Percentiles rank a stretch among this genome's conserved stretches.
These are phyloP conservation scores for Mesorhabditis sp. DNA, from an alignment of 2,888 invertebrate species.

Conservation along the genomic window DNA sequence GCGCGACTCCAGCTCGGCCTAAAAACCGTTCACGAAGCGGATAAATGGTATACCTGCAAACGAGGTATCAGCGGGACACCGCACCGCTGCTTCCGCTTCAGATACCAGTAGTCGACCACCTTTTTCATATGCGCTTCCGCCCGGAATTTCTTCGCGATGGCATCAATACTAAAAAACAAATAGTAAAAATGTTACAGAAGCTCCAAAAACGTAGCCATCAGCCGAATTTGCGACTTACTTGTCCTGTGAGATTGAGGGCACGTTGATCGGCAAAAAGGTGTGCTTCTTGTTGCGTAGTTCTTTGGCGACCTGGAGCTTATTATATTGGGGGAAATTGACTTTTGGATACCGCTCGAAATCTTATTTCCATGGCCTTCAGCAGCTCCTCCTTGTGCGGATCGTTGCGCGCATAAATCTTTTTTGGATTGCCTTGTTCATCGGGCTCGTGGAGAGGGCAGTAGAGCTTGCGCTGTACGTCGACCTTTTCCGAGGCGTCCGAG, in stretches of 20 bases:
- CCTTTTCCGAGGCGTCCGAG: conserved; percentile 12
- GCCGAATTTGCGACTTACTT: not conserved
- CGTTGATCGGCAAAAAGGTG: conserved; percentile 6
- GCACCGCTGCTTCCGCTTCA: conserved; percentile 87
- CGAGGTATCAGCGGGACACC: conserved; percentile 88
- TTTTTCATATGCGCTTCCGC: conserved; percentile 68
- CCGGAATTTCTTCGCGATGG: conserved; percentile 21
- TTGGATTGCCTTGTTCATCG: not conserved
- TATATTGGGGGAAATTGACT: conserved; percentile 61
- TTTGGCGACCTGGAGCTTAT: conserved; percentile 76
- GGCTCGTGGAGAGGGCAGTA: conserved; percentile 38
- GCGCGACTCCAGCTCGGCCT: not conserved
- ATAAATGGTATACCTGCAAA: conserved; percentile 66
- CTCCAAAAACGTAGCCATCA: conserved; percentile 2
- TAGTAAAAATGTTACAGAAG: not conserved
- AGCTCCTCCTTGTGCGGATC: conserved; percentile 15
- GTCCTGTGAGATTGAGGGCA: conserved; percentile 1
- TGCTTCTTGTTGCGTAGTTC: conserved; percentile 78
- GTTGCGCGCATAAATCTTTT: conserved; percentile 8
- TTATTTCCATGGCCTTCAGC: conserved; percentile 65
- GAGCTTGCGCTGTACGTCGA: conserved; percentile 22
- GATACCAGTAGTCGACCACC: conserved; percentile 90
- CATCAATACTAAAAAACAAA: conserved; percentile 32
- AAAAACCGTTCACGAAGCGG: not conserved
- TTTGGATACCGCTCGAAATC: conserved; percentile 71